Conservation (phyloP, 2,888 invertebrate genomes). For the Drosophila rellima region DNA sequence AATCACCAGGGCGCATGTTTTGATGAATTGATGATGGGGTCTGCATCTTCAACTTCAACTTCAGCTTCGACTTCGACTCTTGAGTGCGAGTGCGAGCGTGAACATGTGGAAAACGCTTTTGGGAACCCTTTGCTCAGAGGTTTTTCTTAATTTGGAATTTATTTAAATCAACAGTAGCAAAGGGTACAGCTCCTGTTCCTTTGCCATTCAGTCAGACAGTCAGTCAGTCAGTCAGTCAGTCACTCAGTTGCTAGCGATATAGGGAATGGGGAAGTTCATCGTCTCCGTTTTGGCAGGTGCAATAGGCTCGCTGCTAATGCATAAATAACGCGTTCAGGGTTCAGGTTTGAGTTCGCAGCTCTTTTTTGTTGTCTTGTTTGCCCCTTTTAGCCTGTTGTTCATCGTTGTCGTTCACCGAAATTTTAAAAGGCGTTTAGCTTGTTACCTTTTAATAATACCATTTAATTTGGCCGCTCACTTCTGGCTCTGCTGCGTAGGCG, state of each 20-base stretch:
- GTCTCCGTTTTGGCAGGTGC: conserved; percentile 72
- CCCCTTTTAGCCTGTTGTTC: conserved; percentile 31
- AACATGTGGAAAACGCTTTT: conserved; percentile 56
- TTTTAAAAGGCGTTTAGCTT: conserved; percentile 82
- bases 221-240: conserved; percentile 36
- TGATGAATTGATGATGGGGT: conserved; percentile 84
- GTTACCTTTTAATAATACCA: conserved; percentile 81
- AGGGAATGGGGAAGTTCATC: conserved; percentile 46
- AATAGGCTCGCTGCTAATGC: conserved; percentile 67
- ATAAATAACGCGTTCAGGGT: conserved; percentile 70
- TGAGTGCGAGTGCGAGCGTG: conserved; percentile 17
- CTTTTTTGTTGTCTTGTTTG: conserved; percentile 34
- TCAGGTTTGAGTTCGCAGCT: conserved; percentile 34
- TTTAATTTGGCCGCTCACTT: conserved; percentile 68
- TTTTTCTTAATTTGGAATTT: conserved; percentile 83
- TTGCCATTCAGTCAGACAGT: conserved; percentile 32
- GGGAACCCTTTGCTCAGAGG: conserved; percentile 54
- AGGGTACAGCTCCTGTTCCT: conserved; percentile 45
- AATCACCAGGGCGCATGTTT: conserved; percentile 60
- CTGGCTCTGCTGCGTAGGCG: conserved; percentile 68
- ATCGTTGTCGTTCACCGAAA: conserved; percentile 55
- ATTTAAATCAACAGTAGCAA: conserved; percentile 72
- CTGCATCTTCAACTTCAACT: conserved; percentile 40
- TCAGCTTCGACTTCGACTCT: neutral
- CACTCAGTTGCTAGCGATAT: too few relatives aligned